Evolutionary conservation across 2,888 invertebrate genomes (phyloP), one percentile per base, ranked within the genome.

Genomic region (Lasiommata megera): DNA sequence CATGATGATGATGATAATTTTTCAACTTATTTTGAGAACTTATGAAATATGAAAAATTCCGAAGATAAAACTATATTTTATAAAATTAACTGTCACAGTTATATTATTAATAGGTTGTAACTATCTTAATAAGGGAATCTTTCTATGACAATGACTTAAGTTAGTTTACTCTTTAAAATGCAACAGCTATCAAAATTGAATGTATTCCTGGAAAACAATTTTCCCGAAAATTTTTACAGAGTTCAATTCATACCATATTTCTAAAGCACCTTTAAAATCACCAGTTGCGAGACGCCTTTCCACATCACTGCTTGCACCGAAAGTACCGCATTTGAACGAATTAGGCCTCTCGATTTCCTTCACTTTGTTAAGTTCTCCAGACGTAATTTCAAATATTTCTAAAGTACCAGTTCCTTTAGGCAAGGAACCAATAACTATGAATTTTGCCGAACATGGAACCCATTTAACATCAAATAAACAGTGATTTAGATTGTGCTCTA

Each of bases 401-500:
- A 98, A 86, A 18, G 96, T 93, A 0, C 99, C 99, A 51, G 94
- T 95, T 44, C 97, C 97, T 73, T 95, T 95, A 0, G 98, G 94
- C 77, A 96, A 93, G 12, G 95, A 95, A 8, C 99, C 99, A 54
- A 98, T 91, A 41, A 96, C 94, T 61, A 97, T 94, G 84, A 98
- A 97, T 84, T 98, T 98, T 0, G 98, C 96, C 2, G 98, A 97
- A 74, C 96, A 95, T 0, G 99, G 98, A 71, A 99, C 94, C 99
- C 98, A 99, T 87, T 96, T 97, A n/a, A 95, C 94, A 76, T 98
- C 98, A 79, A 96, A 98, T 18, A 98, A 83, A 0, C 97, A 96
- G 81, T 96, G 98, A 74, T 96, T 94, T 1, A 98, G 83, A 17
- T 94, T 91, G 77, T 96, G 95, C 74, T 98, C 96, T 34, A 95